Base-by-base conservation (phyloP, 1,140 invertebrate genomes). In the Aphelinus atriplicis region DNA sequence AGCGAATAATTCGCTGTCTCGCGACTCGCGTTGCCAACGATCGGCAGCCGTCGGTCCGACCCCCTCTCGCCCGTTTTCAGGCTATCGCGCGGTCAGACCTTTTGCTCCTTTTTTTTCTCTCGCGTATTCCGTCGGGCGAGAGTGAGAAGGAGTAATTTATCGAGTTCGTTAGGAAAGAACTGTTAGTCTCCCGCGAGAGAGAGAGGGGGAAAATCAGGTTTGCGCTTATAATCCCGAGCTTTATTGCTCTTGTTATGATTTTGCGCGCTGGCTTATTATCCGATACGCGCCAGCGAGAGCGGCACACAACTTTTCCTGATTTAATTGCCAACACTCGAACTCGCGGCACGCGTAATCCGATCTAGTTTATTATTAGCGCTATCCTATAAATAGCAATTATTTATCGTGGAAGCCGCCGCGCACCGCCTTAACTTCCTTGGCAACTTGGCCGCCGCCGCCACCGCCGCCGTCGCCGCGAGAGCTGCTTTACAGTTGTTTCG, bases 381-480 rank as follows among this genome's bases (percentile, higher is more conserved):
- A 66, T 45, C 55, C 47, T 58, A 48, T 73, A 73, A 73, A 73
- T 45, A 68, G 46, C 46, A 51, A 69, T 62, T 69, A 74, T 69
- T 69, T 69, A 68, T 74, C 69, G 69, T 62, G 3, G 56, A 64
- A 51, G 9, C 50, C 58, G 7, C 46, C 7, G 9, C 60, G 43
- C 26, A 26, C 26, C 26, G 26, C 26, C 26, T 26, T 26, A 26
- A 26, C 26, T 26, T 26, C 26, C 26, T 66, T 51, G 45, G 56
- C 47, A 51, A 56, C 4, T 42, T 67, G 26, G 26, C 26, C 26
- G 26, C 26, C 26, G 26, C 26, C 26, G 26, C 26, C 26, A 26
- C 26, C 26, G 26, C 26, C 26, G 26, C 26, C 26, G 26, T 26
- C 7, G 43, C 42, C n/a, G 3, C 46, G 2, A 51, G 2, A 51